Base-by-base conservation (phyloP, 2,888 invertebrate species). In the Acrocyrtus sp. region DNA sequence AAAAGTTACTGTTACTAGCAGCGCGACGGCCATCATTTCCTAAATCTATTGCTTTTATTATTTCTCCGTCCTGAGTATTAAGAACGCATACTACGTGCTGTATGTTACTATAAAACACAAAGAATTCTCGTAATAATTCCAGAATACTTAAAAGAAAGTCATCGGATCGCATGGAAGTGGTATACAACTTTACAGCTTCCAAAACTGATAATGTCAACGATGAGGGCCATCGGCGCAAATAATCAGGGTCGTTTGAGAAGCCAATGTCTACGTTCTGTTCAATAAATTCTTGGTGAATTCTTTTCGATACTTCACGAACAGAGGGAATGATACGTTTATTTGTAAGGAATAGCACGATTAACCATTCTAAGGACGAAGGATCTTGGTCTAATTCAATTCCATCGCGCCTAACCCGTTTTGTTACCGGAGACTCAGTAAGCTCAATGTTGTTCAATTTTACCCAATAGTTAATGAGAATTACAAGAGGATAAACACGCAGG, bases 401-500 rank as follows among this genome's bases (percentile, higher is more conserved):
- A 1, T 8, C 1, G 12, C 24, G 29, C 10, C 34, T 34, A 3
- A 10, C 6, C 6, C 26, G 24, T 24, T 45, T n/a, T 10, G 43
- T 57, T 2, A 26, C 10, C 8, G 10, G 15, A 6, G 19, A 26
- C n/a, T 57, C 22, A 26, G 39, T 45, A 26, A 57, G 24, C 17
- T 2, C 4, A 19, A 43, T 21, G 6, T 34, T 15, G 17, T 57
- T 57, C 8, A 17, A 3, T 19, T 57, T 57, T 15, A 45, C 57
- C 57, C 57, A 57, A 26, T 57, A 57, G 12, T 43, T 41, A 1
- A 57, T 26, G 8, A 57, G 19, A 8, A 24, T 39, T 17, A 57
- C 15, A 1, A 57, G 17, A 8, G 57, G 57, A 12, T 43, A 43
- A 15, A 43, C 57, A 17, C 1, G 22, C 15, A 12, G 57, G 15